Conservation (phyloP, 2,113 vertebrate genomes). For the Phrynocephalus versicolor region DNA sequence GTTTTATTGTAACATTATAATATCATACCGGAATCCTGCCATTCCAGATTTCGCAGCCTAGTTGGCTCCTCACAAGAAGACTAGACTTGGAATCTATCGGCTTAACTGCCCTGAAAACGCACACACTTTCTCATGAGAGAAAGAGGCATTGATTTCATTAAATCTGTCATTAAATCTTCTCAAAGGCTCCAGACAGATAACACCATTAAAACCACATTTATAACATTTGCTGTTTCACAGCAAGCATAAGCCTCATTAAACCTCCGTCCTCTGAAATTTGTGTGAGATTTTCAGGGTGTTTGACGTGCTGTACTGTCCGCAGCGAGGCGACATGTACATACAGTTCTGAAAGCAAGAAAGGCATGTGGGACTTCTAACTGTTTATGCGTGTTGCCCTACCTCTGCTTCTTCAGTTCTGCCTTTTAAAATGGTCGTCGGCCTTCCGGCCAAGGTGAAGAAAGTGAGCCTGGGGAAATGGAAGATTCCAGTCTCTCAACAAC, state of each 20-base stretch:
- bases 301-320: background rate
- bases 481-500: background rate
- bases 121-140: background rate
- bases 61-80: background rate
- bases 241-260: background rate
- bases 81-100: background rate
- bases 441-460: background rate
- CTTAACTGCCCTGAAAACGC: background rate
- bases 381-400: background rate
- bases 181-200: background rate
- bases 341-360: background rate
- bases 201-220: background rate
- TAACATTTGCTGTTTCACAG: background rate
- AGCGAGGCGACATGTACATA: background rate
- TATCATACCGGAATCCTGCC: background rate
- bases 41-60: background rate
- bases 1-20: background rate
- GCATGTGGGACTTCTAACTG: background rate
- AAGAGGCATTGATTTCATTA: background rate
- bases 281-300: background rate
- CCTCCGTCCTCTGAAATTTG: background rate
- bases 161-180: background rate
- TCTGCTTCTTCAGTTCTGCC: background rate
- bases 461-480: background rate
- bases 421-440: background rate